Evolutionary conservation across 2,113 vertebrate species (phyloP), one percentile per base, ranked within the genome.

Genomic region (Sisor rabdophorus): DNA sequence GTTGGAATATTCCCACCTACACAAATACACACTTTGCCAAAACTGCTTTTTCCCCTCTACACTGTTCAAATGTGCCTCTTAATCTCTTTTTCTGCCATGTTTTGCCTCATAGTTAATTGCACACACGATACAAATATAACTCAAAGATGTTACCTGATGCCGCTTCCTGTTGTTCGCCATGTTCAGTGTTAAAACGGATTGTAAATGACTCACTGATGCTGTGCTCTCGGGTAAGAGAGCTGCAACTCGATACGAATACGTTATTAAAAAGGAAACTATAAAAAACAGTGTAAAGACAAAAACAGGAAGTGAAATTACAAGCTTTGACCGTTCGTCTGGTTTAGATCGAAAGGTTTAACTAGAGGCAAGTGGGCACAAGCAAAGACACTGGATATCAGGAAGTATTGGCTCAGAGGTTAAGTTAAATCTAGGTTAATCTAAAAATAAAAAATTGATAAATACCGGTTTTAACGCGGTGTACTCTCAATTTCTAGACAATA

Each of bases 91-190:
- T 26, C 3, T 67, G 40, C 9, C 2, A 7, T 26, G 40, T 17
- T 17, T 64, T 63, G 60, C 60, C 19, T 48, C 22, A 17, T 26
- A 2, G 12, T 24, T 47, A 47, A 47, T 40, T 4, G 40, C 9
- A 22, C 9, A 7, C n/a, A 12, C 24, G 4, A 7, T 16, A 67
- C 22, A 48, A 67, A 67, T 67, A 48, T 26, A 67, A 22, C 64
- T 67, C 64, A 24, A 7, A 48, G 10, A 44, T 50, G 64, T 19
- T 50, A 67, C 64, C 15, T 48, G 64, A 67, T 50, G 64, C 64
- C 9, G 22, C 26, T 9, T 44, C 40, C 40, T 26, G 44, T 26
- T 22, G 7, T 48, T 67, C 16, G 9, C 40, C 26, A 44, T 48
- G 40, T 26, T 26, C 40, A 10, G 40, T 2, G 40, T 48, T 48